phyloP scores from a whole-genome alignment of 2,113 vertebrate genomes.

The Oxyruncus cristatus region DNA sequence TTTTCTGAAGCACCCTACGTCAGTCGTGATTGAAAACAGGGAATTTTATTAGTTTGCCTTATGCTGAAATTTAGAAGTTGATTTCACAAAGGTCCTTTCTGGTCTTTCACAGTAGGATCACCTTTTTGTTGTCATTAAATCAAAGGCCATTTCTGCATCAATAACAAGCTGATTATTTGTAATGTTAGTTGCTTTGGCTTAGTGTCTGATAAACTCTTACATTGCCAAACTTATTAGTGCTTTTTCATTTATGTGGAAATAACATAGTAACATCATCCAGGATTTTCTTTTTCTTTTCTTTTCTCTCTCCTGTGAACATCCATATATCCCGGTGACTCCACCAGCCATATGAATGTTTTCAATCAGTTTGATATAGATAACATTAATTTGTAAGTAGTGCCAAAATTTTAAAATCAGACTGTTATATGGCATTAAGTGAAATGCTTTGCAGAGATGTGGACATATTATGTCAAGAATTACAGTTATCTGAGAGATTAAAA shows the following conservation, averaged over 20 bases:
- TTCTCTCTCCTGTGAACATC: neutral
- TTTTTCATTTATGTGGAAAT: neutral
- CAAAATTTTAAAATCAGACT: neutral
- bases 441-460: neutral
- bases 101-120: neutral
- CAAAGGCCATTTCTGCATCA: neutral
- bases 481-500: neutral
- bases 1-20: neutral
- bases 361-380: neutral
- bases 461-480: neutral
- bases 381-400: neutral
- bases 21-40: neutral
- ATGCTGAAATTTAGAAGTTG: neutral
- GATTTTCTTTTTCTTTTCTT: neutral
- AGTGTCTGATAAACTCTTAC: neutral
- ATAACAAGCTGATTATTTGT: neutral
- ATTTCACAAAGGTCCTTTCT: neutral
- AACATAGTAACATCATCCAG: neutral
- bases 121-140: neutral
- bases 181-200: neutral
- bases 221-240: neutral
- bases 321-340: neutral
- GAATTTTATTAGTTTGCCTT: neutral
- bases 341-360: neutral
- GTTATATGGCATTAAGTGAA: neutral